A percentile compares a stretch with the other conserved stretches of the same genome.
phyloP scores from a whole-genome alignment of 2,113 vertebrate species.

The Strigops habroptila region DNA sequence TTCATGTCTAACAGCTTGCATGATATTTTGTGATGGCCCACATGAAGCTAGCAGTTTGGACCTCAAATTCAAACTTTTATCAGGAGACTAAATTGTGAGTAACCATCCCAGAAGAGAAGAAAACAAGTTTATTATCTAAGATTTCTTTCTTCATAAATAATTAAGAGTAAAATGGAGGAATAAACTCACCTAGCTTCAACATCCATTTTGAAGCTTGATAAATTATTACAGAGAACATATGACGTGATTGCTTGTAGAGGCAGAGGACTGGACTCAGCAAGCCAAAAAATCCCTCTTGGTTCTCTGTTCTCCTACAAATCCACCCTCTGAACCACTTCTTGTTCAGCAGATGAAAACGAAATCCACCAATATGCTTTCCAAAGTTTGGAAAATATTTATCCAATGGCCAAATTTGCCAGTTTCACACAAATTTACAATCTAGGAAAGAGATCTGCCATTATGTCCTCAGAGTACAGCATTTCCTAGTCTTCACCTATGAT shows the following conservation, averaged over 20 bases:
- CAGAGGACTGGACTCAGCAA: background rate
- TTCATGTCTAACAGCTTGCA: background rate
- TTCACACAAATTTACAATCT: background rate
- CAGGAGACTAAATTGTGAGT: background rate
- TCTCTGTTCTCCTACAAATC: background rate
- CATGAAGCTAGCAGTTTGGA: background rate
- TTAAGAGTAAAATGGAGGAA: background rate
- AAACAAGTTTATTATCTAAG: background rate
- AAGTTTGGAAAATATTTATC: background rate
- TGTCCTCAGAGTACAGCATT: background rate
- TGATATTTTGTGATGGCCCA: background rate
- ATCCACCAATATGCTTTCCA: background rate
- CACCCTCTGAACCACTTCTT: background rate
- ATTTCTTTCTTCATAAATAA: background rate
- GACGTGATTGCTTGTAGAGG: background rate
- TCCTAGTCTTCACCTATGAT: background rate
- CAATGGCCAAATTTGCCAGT: background rate
- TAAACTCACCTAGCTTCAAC: background rate
- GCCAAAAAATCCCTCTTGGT: background rate
- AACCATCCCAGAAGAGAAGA: background rate
- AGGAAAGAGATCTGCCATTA: background rate
- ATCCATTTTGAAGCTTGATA: background rate
- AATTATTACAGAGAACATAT: background rate
- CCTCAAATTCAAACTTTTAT: background rate
- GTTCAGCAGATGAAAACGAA: background rate